Conservation (phyloP, 2,888 invertebrate genomes). For the Lepidochitona cinerea region DNA sequence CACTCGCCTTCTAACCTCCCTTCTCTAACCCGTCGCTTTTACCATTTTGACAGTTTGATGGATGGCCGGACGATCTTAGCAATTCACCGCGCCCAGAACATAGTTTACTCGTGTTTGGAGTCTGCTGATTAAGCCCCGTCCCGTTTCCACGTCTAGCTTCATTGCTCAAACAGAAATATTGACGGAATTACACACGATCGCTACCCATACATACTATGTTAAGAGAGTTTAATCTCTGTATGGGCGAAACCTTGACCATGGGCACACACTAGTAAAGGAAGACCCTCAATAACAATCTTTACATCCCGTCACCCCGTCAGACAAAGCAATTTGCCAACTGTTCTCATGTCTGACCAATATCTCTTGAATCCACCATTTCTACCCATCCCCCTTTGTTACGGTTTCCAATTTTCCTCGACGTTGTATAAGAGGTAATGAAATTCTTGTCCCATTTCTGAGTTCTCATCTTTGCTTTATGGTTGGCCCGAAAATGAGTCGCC, state of each 20-base stretch:
- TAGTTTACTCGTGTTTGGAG: not conserved
- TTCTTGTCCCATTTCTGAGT: not conserved
- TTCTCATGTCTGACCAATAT: no score
- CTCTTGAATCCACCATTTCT: no score
- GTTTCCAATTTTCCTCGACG: no score
- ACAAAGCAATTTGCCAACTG: no score
- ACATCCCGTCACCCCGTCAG: no score
- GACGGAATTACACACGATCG: slow-evolving; percentile 1
- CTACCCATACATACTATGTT: slow-evolving; percentile 3
- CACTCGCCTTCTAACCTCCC: not conserved
- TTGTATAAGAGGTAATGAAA: not conserved
- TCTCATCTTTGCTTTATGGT: not conserved
- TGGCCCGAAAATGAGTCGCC: not conserved
- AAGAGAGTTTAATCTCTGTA: not conserved
- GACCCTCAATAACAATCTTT: no score
- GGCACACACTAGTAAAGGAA: no score
- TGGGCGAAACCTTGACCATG: not conserved
- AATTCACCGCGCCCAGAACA: not conserved
- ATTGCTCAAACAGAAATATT: slow-evolving; percentile 5
- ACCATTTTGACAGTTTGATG: slow-evolving; percentile 3
- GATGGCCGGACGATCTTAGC: not conserved
- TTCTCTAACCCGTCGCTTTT: not conserved
- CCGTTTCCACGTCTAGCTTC: not conserved
- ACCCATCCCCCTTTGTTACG: no score
- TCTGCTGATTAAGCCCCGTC: not conserved